Base-by-base conservation (phyloP, 2,797 vertebrate genomes). In the Enteromius trimaculatus region DNA sequence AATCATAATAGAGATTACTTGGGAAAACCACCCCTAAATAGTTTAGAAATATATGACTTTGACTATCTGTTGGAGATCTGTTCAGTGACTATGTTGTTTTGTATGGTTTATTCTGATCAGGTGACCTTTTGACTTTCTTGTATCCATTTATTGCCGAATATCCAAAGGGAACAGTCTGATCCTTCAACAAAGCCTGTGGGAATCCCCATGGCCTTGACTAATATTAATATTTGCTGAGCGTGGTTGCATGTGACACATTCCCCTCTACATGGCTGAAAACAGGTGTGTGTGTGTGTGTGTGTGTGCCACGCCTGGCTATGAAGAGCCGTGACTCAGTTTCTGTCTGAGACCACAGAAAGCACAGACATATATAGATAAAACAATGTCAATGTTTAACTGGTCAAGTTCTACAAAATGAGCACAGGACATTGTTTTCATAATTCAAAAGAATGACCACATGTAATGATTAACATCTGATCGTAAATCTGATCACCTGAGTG, bases 341-440 rank as follows among this genome's bases (percentile, higher is more conserved):
- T 70, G 79, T 55, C 84, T 71, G 21, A 62, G 34, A 86, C 77
- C 37, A 26, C 65, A 39, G 55, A 78, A 70, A 64, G 62, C 65
- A 34, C 29, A 87, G 86, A 86, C 84, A 79, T 65, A 70, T 79
- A 83, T 87, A 89, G 77, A 81, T 80, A 68, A 88, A 78, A 88
- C 21, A n/a, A 49, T 79, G 92, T 94, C 93, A 95, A 94, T 94
- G 55, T 91, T 93, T 95, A 94, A 95, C 89, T 14, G 77, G 79
- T 66, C 26, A 75, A 26, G 51, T 77, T 68, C 44, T 70, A 47
- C 34, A 13, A 80, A 83, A 69, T 75, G 70, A 84, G 47, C 76
- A 42, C 87, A 85, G 91, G 70, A 91, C 88, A 87, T 85, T 87
- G 87, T 89, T 76, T 81, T 82, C 75, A 82, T 82, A 87, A 88